A percentile compares a stretch with the other conserved stretches of the same genome.
Conservation (phyloP, 2,888 invertebrate species). For the Heteropelma amictum region DNA sequence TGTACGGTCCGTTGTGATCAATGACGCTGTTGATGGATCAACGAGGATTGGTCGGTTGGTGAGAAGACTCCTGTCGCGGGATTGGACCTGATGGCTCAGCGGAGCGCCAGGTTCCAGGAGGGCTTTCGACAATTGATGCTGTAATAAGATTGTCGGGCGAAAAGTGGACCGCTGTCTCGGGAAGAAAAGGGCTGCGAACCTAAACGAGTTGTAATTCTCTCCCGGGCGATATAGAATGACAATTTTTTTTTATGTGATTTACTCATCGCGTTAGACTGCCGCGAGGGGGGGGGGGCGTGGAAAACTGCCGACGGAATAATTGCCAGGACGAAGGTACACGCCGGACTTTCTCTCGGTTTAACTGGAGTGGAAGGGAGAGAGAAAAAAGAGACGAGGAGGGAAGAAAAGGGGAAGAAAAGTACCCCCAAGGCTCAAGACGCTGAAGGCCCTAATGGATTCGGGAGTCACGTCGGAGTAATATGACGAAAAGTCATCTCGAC, state of each 20-base stretch:
- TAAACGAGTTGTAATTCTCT: not conserved
- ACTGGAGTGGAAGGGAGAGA: slow-evolving; percentile 28
- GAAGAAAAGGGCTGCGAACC: not conserved
- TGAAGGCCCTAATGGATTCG: slow-evolving; percentile 66
- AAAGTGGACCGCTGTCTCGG: slow-evolving; percentile 1
- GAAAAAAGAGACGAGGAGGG: slow-evolving; percentile 44
- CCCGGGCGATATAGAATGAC: slow-evolving; percentile 18
- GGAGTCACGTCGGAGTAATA: slow-evolving; percentile 64
- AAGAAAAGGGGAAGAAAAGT: not conserved
- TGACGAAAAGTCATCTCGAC: slow-evolving; percentile 72
- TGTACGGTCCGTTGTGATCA: too few relatives aligned
- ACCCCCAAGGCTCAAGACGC: slow-evolving; percentile 54
- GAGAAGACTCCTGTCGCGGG: too few relatives aligned
- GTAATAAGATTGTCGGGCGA: not conserved
- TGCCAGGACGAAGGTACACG: slow-evolving; percentile 39
- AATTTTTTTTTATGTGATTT: slow-evolving; percentile 36
- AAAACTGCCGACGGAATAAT: slow-evolving; percentile 45
- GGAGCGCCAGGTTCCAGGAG: not conserved
- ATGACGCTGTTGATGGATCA: too few relatives aligned
- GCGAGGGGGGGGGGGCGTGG: slow-evolving; percentile 35
- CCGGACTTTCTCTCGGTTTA: slow-evolving; percentile 10
- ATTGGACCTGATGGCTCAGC: too few relatives aligned
- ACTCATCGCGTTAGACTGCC: slow-evolving; percentile 48
- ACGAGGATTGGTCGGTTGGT: too few relatives aligned
- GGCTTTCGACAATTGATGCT: not conserved